These are phyloP conservation scores for Labeo rohita DNA, from an alignment of 2,113 vertebrate species.

Conservation along the genomic window DNA sequence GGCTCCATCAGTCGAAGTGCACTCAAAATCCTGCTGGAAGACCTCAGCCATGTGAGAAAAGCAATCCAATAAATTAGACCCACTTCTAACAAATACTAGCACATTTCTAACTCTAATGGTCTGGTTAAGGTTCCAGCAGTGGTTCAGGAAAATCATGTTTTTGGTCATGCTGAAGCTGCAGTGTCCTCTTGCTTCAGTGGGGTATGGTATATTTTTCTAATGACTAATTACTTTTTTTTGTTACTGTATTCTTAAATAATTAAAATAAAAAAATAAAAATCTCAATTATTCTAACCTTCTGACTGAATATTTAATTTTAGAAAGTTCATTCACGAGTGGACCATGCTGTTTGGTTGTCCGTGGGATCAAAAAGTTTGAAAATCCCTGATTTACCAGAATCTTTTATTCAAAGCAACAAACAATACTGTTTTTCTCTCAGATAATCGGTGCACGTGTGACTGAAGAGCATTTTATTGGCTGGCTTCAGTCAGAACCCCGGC, in stretches of 20 bases:
- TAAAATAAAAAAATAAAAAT: neutral
- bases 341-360: neutral
- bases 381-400: neutral
- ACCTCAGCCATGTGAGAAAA: slow-evolving; percentile 81
- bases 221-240: neutral
- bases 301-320: neutral
- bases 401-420: neutral
- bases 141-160: slow-evolving; percentile 76
- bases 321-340: neutral
- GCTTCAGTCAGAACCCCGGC: slow-evolving; percentile 76
- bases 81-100: neutral
- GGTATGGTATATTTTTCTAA: slow-evolving; percentile 67
- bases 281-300: too few relatives aligned
- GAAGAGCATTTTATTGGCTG: slow-evolving; percentile 77
- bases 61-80: neutral
- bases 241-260: neutral
- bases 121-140: slow-evolving; percentile 76
- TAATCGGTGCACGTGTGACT: slow-evolving; percentile 63
- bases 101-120: neutral
- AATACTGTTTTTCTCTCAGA: slow-evolving; percentile 52
- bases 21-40: slow-evolving; percentile 78
- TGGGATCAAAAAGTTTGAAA: neutral
- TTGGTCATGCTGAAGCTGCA: slow-evolving; percentile 74
- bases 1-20: slow-evolving; percentile 70
- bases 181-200: slow-evolving; percentile 78